phyloP scores from a whole-genome alignment of 2,113 vertebrate species.

The Pleuronectes platessa region DNA sequence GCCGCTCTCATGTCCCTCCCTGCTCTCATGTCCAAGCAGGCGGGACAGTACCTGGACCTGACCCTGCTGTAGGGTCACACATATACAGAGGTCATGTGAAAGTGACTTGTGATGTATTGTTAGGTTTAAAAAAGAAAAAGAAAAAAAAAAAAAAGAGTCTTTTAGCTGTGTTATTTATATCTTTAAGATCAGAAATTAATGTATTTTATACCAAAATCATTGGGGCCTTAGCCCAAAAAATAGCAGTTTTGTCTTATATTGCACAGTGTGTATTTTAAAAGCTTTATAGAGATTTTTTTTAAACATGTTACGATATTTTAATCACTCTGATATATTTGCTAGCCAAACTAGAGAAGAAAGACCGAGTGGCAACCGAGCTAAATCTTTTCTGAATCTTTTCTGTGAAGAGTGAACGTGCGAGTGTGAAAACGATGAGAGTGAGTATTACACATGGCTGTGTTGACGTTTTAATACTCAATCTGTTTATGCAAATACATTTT shows the following conservation, averaged over 20 bases:
- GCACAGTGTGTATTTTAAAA: slow-evolving; percentile 82
- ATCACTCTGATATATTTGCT: slow-evolving; percentile 61
- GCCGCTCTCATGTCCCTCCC: slow-evolving; percentile 67
- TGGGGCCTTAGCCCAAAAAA: slow-evolving; percentile 72
- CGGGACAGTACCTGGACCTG: slow-evolving; percentile 73
- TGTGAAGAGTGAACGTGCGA: slow-evolving; percentile 66
- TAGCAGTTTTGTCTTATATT: slow-evolving; percentile 80
- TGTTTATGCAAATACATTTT: slow-evolving; percentile 57
- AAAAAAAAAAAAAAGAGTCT: slow-evolving; percentile 30
- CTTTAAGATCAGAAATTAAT: slow-evolving; percentile 74
- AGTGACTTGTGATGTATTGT: slow-evolving; percentile 8
- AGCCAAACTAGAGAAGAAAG: slow-evolving; percentile 64
- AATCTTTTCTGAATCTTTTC: slow-evolving; percentile 61
- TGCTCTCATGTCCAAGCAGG: slow-evolving; percentile 67
- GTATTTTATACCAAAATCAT: slow-evolving; percentile 82
- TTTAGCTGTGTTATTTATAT: slow-evolving; percentile 83
- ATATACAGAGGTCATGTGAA: slow-evolving; percentile 54
- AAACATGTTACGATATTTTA: slow-evolving; percentile 61
- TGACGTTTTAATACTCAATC: slow-evolving; percentile 47
- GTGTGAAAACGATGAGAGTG: slow-evolving; percentile 57
- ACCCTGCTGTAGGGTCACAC: slow-evolving; percentile 69
- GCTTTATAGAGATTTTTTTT: slow-evolving; percentile 73
- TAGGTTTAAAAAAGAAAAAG: not conserved
- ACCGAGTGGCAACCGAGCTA: slow-evolving; percentile 55
- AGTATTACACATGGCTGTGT: slow-evolving; percentile 50